Base-by-base conservation (phyloP, 1,140 invertebrate species). In the Zaprionus kolodkinae region DNA sequence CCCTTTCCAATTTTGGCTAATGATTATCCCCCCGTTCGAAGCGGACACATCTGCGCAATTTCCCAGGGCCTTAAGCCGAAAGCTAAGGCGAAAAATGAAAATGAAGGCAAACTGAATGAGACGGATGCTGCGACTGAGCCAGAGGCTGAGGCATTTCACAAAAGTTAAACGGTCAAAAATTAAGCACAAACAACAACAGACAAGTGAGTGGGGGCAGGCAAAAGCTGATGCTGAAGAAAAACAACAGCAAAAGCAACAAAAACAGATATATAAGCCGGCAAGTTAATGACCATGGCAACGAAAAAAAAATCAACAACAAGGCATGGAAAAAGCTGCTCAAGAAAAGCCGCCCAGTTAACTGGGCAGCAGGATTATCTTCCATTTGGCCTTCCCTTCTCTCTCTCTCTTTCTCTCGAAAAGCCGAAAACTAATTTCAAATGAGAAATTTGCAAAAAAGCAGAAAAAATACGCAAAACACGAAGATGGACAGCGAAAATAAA, bases 131-230 rank as follows among this genome's bases (percentile, higher is more conserved):
- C 21, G 21, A 21, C 21, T 21, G 21, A 21, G 30, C 15, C n/a
- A 36, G 61, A 54, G 60, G 65, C 35, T 36, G 15, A 52, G 52
- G 68, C 79, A 77, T 81, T 81, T 74, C 64, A 62, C 64, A 82
- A 69, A 83, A 83, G 76, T 84, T 84, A 84, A 83, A 80, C 76
- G 80, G 80, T 82, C 80, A 82, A 84, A 83, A 83, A 83, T 83
- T 79, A 79, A 83, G 72, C 64, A 64, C 60, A 45, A 79, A 66
- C 78, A 72, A 62, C 68, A 81, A 72, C 72, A 72, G 30, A n/a
- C 6, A 15, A 30, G 25, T 43, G 43, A 33, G 52, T 43, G 13
- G 25, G 11, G 69, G 73, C 77, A 82, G 82, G 66, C 36, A 67
- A 61, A 56, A 64, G 72, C 27, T 30, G 27, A 30, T 66, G 52